Evolutionary conservation across 2,797 vertebrate species (phyloP).

Genomic region (Notolabrus celidotus): DNA sequence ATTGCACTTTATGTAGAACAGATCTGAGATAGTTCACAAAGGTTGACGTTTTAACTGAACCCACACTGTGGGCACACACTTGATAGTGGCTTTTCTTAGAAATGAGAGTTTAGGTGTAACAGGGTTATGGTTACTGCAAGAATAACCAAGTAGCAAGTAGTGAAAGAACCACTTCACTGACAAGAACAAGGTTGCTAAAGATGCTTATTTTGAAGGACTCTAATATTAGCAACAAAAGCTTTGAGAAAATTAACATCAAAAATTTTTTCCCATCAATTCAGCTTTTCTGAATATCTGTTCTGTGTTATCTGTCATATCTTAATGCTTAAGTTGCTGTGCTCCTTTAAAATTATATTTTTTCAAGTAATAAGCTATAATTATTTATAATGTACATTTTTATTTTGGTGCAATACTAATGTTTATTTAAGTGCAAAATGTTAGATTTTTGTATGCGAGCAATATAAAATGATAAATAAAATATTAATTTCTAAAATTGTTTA

Average conservation of each 20-base stretch:
- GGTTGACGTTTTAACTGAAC: background rate
- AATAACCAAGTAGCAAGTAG: background rate
- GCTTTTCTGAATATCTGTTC: too few relatives aligned
- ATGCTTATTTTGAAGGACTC: too few relatives aligned
- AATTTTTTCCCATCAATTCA: too few relatives aligned
- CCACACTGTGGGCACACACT: background rate
- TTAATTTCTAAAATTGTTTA: background rate
- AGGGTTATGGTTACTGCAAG: too few relatives aligned
- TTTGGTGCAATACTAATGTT: background rate
- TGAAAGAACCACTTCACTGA: too few relatives aligned
- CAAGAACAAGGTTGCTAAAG: background rate
- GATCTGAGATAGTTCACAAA: background rate
- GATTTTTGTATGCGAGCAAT: background rate
- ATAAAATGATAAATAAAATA: background rate
- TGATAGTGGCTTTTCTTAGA: background rate
- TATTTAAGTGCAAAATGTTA: background rate
- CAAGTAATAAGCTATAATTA: background rate
- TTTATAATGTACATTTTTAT: slow-evolving; percentile 12
- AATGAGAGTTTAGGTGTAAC: background rate
- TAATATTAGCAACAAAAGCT: background rate
- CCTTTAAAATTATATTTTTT: background rate
- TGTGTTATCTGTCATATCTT: background rate
- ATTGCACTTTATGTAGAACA: background rate
- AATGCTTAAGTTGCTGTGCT: background rate
- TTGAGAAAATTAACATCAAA: too few relatives aligned